Percentiles rank a stretch among this genome's conserved stretches.
Conservation (phyloP, 2,888 invertebrate species). For the Thereva nobilitata region DNA sequence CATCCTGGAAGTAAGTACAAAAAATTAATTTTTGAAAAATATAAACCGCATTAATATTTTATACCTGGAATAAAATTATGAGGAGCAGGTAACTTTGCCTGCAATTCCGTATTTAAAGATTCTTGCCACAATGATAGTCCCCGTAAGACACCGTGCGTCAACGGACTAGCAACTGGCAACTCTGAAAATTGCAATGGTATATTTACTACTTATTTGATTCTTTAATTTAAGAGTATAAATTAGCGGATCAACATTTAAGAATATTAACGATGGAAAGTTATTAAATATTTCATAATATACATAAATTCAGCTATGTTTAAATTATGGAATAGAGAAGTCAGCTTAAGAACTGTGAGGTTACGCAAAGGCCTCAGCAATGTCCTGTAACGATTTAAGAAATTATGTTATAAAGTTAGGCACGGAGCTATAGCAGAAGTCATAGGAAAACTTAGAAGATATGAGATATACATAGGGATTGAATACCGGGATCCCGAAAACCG, state of each 20-base stretch:
- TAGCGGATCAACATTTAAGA: background rate
- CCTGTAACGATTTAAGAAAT: no score
- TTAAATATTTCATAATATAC: no score
- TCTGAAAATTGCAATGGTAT: slow-evolving; percentile 62
- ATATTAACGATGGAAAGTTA: no score
- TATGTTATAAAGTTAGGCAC: no score
- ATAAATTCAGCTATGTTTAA: no score
- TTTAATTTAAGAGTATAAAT: background rate
- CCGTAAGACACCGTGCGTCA: slow-evolving; percentile 86
- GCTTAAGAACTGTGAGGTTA: no score
- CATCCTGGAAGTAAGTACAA: slow-evolving; percentile 63
- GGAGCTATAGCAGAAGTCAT: no score
- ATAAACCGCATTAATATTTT: background rate
- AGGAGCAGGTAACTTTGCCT: slow-evolving; percentile 77
- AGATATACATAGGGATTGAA: no score
- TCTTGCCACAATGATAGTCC: slow-evolving; percentile 90
- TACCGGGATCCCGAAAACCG: no score
- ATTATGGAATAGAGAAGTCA: no score
- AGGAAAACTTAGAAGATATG: no score
- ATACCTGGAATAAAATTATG: slow-evolving; percentile 78
- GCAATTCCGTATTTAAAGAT: slow-evolving; percentile 74
- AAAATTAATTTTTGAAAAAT: background rate
- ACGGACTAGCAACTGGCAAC: slow-evolving; percentile 90
- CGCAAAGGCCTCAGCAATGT: no score
- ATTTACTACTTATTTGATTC: background rate